These are phyloP conservation scores for Aporophyla nigra DNA, from an alignment of 2,888 invertebrate species.

Conservation along the genomic window DNA sequence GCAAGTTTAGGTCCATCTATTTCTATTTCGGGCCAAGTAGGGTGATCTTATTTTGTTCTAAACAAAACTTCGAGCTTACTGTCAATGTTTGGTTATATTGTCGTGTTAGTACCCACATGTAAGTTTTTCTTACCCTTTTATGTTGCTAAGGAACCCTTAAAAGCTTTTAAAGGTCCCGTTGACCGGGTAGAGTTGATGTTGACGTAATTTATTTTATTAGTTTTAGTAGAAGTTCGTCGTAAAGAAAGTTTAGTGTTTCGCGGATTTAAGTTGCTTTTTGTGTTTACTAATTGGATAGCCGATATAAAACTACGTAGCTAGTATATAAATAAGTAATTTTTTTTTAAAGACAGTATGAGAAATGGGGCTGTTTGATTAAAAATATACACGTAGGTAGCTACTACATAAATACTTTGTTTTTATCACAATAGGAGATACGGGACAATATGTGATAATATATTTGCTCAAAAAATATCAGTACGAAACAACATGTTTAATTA, in stretches of 20 bases:
- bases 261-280: constrained; percentile 59
- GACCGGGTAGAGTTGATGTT: constrained; percentile 67
- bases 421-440: too few species aligned
- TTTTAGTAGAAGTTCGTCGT: constrained; percentile 69
- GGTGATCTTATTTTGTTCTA: constrained; percentile 29
- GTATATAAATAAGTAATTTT: constrained; percentile 8
- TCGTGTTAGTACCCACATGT: constrained; percentile 24
- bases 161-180: constrained; percentile 75
- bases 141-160: constrained; percentile 66
- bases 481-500: neutral
- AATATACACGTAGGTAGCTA: too few species aligned
- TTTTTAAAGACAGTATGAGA: neutral
- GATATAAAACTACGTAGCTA: constrained; percentile 9
- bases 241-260: constrained; percentile 65
- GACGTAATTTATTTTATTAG: constrained; percentile 78
- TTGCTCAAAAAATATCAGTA: too few species aligned
- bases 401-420: too few species aligned
- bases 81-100: constrained; percentile 31
- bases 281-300: constrained; percentile 57
- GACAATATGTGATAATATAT: too few species aligned
- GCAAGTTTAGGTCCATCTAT: constrained; percentile 24
- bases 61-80: constrained; percentile 36
- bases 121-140: constrained; percentile 59
- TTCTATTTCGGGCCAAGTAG: constrained; percentile 27
- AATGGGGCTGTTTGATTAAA: neutral